Conservation (phyloP, 1,140 invertebrate species). For the Temnothorax longispinosus region DNA sequence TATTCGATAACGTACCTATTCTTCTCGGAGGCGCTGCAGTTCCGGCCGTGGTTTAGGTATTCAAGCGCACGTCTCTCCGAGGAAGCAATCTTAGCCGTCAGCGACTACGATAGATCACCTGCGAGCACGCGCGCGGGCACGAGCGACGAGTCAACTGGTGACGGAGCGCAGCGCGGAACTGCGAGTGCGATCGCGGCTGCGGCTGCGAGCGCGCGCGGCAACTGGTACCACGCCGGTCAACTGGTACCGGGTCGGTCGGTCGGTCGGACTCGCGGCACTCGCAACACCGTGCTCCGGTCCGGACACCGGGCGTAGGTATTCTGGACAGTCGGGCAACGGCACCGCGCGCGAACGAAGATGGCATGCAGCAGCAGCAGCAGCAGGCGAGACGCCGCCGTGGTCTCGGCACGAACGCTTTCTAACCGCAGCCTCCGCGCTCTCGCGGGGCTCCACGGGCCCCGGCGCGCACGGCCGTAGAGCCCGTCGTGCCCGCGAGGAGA, state of each 20-base stretch:
- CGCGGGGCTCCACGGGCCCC: conserved; percentile 8
- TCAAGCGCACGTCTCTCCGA: neutral
- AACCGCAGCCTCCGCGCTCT: conserved; percentile 74
- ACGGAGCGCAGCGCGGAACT: neutral
- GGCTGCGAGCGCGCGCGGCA: neutral
- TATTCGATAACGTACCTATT: conserved; percentile 12
- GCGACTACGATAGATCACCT: conserved; percentile 11
- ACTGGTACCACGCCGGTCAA: conserved; percentile 21
- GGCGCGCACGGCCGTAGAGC: neutral
- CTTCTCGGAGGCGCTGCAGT: neutral
- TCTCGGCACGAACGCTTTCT: conserved; percentile 72
- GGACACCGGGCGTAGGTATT: neutral
- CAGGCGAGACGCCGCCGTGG: conserved; percentile 16
- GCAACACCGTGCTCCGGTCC: conserved; percentile 23
- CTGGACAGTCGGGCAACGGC: neutral
- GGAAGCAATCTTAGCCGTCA: neutral
- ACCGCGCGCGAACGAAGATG: conserved; percentile 49
- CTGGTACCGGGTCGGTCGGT: conserved; percentile 61
- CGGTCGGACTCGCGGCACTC: conserved; percentile 64
- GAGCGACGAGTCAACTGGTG: neutral
- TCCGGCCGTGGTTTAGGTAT: too few species aligned
- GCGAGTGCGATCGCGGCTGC: neutral
- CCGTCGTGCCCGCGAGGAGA: conserved; percentile 41
- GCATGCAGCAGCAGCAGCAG: neutral
- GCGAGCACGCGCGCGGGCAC: neutral